A percentile compares a stretch with the other conserved stretches of the same genome.
These are phyloP conservation scores for Echiichthys vipera DNA, from an alignment of 2,797 vertebrate genomes.

Conservation along the genomic window DNA sequence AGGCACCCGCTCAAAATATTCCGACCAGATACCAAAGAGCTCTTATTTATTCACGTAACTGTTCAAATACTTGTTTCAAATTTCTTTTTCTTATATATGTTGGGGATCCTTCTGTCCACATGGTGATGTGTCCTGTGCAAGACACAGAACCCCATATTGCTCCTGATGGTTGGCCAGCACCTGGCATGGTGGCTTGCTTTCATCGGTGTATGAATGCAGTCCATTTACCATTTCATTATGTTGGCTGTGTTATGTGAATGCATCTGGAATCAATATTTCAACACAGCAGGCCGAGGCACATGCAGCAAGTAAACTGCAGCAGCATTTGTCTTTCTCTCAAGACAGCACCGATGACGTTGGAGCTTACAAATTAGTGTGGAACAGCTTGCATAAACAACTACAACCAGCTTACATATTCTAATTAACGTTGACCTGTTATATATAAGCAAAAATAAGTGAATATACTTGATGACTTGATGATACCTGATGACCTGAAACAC, in stretches of 20 bases:
- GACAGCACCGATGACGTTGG: not conserved
- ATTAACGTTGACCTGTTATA: not conserved
- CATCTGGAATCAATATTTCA: constrained; percentile 18
- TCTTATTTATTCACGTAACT: no score
- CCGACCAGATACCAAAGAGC: not conserved
- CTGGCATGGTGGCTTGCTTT: no score
- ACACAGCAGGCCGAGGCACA: not conserved
- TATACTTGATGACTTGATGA: no score
- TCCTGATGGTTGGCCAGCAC: no score
- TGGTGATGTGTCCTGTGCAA: no score
- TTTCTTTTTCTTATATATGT: no score
- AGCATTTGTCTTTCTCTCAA: not conserved
- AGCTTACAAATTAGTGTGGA: not conserved
- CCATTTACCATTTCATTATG: no score
- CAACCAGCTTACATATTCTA: not conserved
- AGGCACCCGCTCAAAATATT: not conserved
- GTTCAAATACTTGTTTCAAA: no score
- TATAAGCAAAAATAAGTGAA: not conserved
- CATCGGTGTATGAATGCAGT: no score
- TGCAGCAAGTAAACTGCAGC: not conserved
- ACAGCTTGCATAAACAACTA: not conserved
- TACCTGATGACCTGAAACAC: not conserved
- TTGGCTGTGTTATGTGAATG: not conserved
- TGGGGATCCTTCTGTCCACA: no score
- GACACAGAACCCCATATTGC: no score